Base-by-base conservation (phyloP, 2,113 vertebrate species). In the Takifugu bimaculatus region DNA sequence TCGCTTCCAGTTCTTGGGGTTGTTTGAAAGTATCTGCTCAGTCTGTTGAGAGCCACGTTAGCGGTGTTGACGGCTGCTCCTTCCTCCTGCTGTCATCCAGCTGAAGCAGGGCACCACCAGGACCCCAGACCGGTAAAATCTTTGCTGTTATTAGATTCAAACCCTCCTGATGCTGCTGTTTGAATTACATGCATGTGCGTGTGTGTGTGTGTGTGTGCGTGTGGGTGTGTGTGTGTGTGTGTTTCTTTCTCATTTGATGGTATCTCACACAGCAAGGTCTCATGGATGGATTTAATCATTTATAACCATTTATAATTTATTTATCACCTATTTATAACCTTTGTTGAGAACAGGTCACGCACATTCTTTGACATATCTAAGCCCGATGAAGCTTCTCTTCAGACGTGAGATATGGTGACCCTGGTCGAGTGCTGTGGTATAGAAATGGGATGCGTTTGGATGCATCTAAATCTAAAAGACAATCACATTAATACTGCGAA, bases 281-380 rank as follows among this genome's bases (percentile, higher is more conserved):
- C 57, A 53, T 4, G 51, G 59, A 71, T 69, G 73, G 45, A 63
- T 83, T 70, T 52, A 64, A 68, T 20, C 20, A 20, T 20, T 20
- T 20, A 20, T 20, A 20, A 20, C 20, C 20, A 20, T 20, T 20
- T 20, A 20, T 20, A 20, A 20, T 20, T 20, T 20, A 20, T 20
- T 20, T 20, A 65, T 57, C 60, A 42, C 79, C 20, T 82, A 84
- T 82, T 82, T 80, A 70, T 80, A 86, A 72, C 55, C 55, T 51
- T 29, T 60, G 79, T 73, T 72, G 79, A 76, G 74, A 55, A 77
- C 69, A 72, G 72, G 20, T 20, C 20, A 20, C 20, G 20, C 20
- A 20, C 20, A 20, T 20, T 20, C 20, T 20, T 20, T 20, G 20
- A 20, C 20, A 20, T 20, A 20, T 20, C 20, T 20, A 20, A 20